Percentiles rank a stretch among this genome's conserved stretches.
phyloP scores from a whole-genome alignment of 2,797 vertebrate species.

The Selene dorsalis region DNA sequence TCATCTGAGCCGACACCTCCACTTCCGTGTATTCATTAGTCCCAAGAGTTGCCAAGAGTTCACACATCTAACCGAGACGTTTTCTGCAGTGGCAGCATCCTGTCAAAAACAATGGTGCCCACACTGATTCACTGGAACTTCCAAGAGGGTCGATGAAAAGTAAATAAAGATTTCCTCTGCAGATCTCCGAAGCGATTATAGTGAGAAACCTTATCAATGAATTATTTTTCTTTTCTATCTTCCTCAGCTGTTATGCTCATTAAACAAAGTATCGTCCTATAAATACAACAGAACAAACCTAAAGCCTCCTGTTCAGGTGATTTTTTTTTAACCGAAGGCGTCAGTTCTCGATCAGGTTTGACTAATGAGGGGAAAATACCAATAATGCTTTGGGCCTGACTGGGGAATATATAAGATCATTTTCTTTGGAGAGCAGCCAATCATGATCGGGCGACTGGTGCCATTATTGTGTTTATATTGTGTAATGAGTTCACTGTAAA shows the following conservation, averaged over 20 bases:
- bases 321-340: neutral
- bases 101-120: constrained; percentile 43
- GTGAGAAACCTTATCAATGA: neutral
- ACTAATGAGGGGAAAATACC: neutral
- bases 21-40: constrained; percentile 56
- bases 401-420: neutral
- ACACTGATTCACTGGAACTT: constrained; percentile 24
- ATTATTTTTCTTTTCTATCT: neutral
- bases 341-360: neutral
- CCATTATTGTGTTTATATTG: neutral
- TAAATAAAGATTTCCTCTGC: constrained; percentile 38
- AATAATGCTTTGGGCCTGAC: neutral
- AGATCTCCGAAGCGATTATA: neutral
- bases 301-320: neutral
- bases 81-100: constrained; percentile 25
- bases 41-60: neutral
- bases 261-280: neutral
- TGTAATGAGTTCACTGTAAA: neutral
- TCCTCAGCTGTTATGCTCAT: neutral
- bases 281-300: neutral
- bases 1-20: constrained; percentile 31
- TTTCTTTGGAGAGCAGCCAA: neutral
- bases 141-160: neutral
- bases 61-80: rapidly evolving
- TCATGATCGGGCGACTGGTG: neutral